Base-by-base conservation (phyloP, 1,140 invertebrate species). In the Procambarus clarkii region DNA sequence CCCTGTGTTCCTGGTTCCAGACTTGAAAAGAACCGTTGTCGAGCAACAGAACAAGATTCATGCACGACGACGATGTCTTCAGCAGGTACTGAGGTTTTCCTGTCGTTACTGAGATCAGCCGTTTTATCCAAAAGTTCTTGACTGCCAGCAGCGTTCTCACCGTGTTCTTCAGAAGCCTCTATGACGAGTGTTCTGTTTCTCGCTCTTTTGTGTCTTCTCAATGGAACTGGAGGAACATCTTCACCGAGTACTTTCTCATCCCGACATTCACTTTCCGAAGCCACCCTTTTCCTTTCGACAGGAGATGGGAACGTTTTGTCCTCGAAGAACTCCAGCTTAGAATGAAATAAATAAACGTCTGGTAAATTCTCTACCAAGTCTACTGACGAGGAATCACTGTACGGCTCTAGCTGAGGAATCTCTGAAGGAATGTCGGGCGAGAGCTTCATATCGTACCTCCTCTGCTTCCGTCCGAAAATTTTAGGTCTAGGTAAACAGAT, bases 381-480 rank as follows among this genome's bases (percentile, higher is more conserved):
- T 13, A 45, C 24, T 50, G 79, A 58, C 9, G 79, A 34, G 18
- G 79, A 18, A 11, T 34, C 46, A 13, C 4, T 45, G 79, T n/a
- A 69, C 9, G 87, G 79, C 3, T 44, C 64, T 48, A 54, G 60
- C 5, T 71, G 60, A 8, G 81, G 81, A 13, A 80, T 91, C 54
- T 91, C 89, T 44, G 89, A 77, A 15, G 50, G 74, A 8, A 18
- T 15, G 18, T 50, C 21, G 2, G 54, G 34, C 3, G 89, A 79
- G n/a, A n/a, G 13, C 44, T 24, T 60, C 54, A 91, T 85, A 46
- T 91, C 89, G 50, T 91, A 91, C 7, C 46, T 64, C 64, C 64
- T 91, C 45, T 91, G 89, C 46, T 91, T 91, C 18, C 81, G 82
- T 9, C 54, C 21, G 77, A 91, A 91, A 5, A 91, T 64, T 13